phyloP scores from a whole-genome alignment of 2,888 invertebrate species.

The Biston stratarius region DNA sequence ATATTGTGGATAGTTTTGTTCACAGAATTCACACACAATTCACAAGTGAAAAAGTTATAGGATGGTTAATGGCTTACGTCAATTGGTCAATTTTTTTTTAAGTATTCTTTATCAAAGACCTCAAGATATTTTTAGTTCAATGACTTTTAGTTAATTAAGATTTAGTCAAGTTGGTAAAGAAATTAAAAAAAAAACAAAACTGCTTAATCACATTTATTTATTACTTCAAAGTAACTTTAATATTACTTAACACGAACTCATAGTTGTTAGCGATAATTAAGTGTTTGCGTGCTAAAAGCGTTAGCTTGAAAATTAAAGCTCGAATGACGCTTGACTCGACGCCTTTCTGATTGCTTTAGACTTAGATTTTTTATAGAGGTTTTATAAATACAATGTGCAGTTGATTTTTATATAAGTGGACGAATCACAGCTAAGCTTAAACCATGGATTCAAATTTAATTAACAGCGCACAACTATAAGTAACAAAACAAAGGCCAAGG shows the following conservation, averaged over 20 bases:
- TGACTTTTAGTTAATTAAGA: no score
- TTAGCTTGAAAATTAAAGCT: slow-evolving; percentile 4
- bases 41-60: no score
- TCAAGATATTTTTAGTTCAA: no score
- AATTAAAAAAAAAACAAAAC: not conserved
- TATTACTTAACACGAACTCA: slow-evolving; percentile 36
- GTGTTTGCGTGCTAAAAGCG: slow-evolving; percentile 43
- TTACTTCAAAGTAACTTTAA: slow-evolving; percentile 18
- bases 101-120: no score
- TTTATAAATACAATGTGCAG: not conserved
- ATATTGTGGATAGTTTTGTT: no score
- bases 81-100: no score
- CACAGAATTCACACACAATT: no score
- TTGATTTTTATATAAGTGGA: not conserved
- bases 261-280: slow-evolving; percentile 41
- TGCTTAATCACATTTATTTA: slow-evolving; percentile 10
- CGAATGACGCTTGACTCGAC: slow-evolving; percentile 34
- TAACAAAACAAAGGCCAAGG: no score
- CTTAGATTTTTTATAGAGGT: not conserved
- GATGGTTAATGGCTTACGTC: no score
- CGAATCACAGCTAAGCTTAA: not conserved
- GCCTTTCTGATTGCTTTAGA: slow-evolving; percentile 31
- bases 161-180: no score
- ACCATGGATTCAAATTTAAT: not conserved
- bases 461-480: no score